Evolutionary conservation across 2,797 vertebrate genomes (phyloP).

Genomic region (Danio albolineatus): DNA sequence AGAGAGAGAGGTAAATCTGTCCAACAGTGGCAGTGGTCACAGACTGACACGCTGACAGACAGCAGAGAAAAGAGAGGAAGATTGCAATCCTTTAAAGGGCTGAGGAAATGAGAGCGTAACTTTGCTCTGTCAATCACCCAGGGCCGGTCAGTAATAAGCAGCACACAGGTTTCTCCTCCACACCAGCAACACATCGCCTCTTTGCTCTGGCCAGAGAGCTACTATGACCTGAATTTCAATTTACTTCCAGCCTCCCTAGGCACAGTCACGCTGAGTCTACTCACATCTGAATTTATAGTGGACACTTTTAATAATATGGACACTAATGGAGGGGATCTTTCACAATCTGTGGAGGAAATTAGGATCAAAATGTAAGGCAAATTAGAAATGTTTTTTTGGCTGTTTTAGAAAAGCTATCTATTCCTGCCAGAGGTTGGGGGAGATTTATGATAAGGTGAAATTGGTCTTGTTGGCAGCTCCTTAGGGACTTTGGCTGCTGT

Average conservation of each 20-base stretch:
- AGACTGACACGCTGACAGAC: constrained; percentile 56
- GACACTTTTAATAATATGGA: constrained; percentile 14
- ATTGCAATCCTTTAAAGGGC: constrained; percentile 58
- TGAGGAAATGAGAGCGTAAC: constrained; percentile 56
- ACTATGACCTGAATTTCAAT: constrained; percentile 56
- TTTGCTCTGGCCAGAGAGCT: constrained; percentile 41
- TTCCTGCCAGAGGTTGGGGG: neutral
- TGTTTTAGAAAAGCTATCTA: constrained; percentile 13
- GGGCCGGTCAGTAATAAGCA: constrained; percentile 51
- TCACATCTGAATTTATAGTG: constrained; percentile 36
- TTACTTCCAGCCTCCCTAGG: constrained; percentile 31
- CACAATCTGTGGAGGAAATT: constrained; percentile 4
- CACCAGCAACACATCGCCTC: constrained; percentile 49
- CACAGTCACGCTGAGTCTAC: constrained; percentile 31
- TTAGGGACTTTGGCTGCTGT: constrained; percentile 1
- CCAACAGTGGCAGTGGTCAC: constrained; percentile 36
- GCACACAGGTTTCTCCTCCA: constrained; percentile 49
- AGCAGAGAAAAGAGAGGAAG: constrained; percentile 55
- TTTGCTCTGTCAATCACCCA: constrained; percentile 55
- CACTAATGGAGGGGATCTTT: constrained; percentile 21
- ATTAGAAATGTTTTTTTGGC: constrained; percentile 24
- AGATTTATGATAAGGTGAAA: constrained; percentile 28
- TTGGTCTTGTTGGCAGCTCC: neutral
- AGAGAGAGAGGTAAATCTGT: constrained; percentile 45
- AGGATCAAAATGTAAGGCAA: neutral